Evolutionary conservation across 2,888 invertebrate species (phyloP), one percentile per base, ranked within the genome.

Genomic region (Drosophila mimica): DNA sequence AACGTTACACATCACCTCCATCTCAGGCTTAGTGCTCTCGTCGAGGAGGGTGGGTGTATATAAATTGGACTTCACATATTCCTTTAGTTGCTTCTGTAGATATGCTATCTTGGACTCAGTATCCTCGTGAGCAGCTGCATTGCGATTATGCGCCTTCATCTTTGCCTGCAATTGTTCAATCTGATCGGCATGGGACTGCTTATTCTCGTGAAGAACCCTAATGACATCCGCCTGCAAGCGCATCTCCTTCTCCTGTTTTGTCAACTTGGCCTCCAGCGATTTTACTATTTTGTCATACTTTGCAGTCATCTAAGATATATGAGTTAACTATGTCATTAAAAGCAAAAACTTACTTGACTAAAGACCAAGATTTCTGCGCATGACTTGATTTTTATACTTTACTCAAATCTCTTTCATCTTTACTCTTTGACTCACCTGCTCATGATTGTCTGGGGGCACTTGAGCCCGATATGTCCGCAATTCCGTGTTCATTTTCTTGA

Each of bases 401-500:
- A 20, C 13, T 46, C 13, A 20, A 46, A 46, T 13, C 13, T 20
- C 13, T 17, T 13, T 8, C 15, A 25, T 20, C 17, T 25, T 7
- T 7, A 17, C 9, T 28, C 20, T 9, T 43, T 6, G 17, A 87
- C 81, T 91, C 85, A 65, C 79, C 71, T 58, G 79, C 7, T 90
- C 79, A 53, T 71, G 84, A 79, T 73, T 43, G 62, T 67, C 65
- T 58, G 62, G 38, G 0, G 64, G 78, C 31, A 92, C 46, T 61
- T 92, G 91, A 38, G 73, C 76, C 0, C 91, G 89, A 84, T 95
- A 95, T 31, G 94, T 93, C 91, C 94, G 94, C 4, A 96, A 91
- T 92, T 96, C 96, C 28, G 94, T 94, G 89, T 97, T 96, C 67
- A 96, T 93, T 57, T 94, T 94, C 43, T 95, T 95, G 56, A 96